Evolutionary conservation across 2,888 invertebrate species (phyloP).

Genomic region (Dryadula phaetusa): DNA sequence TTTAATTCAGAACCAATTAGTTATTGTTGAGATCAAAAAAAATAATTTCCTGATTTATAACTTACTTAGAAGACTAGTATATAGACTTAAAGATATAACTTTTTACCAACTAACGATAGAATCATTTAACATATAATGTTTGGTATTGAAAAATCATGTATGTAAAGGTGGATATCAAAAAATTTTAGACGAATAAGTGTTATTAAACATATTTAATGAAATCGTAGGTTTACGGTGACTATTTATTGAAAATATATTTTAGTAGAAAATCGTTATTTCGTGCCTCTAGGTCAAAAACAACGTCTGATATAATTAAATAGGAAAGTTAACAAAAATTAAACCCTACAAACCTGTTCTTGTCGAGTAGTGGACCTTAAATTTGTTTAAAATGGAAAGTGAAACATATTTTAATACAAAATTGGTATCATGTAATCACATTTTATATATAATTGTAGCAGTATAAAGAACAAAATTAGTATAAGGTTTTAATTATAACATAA

Average conservation of each 20-base stretch:
- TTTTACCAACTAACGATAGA: too few species aligned
- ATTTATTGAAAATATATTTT: not conserved
- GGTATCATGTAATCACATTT: not conserved
- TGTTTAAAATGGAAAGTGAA: not conserved
- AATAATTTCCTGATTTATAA: too few species aligned
- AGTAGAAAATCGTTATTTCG: not conserved
- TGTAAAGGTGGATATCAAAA: too few species aligned
- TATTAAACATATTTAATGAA: too few species aligned
- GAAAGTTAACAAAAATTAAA: not conserved
- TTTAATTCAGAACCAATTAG: too few species aligned
- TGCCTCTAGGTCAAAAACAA: not conserved
- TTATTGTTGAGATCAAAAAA: too few species aligned
- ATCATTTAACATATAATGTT: too few species aligned
- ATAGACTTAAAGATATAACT: too few species aligned
- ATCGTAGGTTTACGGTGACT: too few species aligned
- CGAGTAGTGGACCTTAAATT: not conserved
- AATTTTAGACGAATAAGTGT: too few species aligned
- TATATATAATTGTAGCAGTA: not conserved
- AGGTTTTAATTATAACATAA: not conserved
- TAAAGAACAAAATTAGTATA: not conserved
- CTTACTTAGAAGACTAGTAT: too few species aligned
- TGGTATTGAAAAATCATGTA: too few species aligned
- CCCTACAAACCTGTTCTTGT: not conserved
- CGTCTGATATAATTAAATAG: not conserved
- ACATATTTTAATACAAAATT: not conserved